Percentiles rank a stretch among this genome's conserved stretches.
These are phyloP conservation scores for Oncorhynchus clarkii DNA, from an alignment of 2,113 vertebrate species.

Conservation along the genomic window DNA sequence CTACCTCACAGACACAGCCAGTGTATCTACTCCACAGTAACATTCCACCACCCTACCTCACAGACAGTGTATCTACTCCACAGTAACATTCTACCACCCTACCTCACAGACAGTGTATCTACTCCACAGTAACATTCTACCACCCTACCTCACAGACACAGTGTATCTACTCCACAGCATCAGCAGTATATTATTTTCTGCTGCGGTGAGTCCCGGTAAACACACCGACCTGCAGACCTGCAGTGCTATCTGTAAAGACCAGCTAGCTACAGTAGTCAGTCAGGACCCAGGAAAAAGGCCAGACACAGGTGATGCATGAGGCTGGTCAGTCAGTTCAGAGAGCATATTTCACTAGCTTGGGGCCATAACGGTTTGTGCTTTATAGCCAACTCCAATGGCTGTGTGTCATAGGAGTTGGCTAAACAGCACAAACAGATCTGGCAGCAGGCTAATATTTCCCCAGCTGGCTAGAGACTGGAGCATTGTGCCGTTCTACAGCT, in stretches of 20 bases:
- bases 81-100: too few species aligned
- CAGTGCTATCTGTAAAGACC: constrained; percentile 62
- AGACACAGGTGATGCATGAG: neutral
- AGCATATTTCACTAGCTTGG: neutral
- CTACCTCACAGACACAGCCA: too few species aligned
- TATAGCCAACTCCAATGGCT: neutral
- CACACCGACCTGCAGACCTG: constrained; percentile 45
- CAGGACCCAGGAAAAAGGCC: neutral
- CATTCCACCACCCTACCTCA: too few species aligned
- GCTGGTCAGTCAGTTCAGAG: neutral
- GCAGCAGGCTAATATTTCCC: neutral
- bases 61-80: too few species aligned
- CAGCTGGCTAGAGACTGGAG: neutral
- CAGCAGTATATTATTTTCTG: constrained; percentile 15
- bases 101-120: too few species aligned
- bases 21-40: too few species aligned
- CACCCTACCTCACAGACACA: too few species aligned
- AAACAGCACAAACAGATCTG: too few species aligned
- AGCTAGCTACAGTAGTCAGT: constrained; percentile 15
- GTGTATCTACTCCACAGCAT: too few species aligned
- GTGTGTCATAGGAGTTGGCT: too few species aligned
- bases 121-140: too few species aligned
- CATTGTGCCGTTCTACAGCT: neutral
- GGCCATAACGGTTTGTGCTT: neutral
- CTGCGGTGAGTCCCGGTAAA: constrained; percentile 64